These are phyloP conservation scores for Drosophila serrata DNA, from an alignment of 1,140 invertebrate genomes.

Conservation along the genomic window DNA sequence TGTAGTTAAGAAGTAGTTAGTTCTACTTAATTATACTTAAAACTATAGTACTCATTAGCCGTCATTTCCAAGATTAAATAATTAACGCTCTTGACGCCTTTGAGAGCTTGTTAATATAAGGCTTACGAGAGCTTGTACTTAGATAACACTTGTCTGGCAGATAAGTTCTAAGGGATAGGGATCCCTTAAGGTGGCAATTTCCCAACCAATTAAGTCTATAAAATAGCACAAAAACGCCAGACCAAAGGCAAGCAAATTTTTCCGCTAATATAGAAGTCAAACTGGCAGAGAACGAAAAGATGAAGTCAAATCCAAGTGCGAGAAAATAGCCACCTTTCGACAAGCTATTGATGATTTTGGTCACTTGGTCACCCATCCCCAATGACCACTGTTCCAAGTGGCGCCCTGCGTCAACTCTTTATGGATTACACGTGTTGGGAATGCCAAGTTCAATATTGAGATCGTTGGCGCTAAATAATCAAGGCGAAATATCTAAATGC, in stretches of 20 bases:
- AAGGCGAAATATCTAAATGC: conserved; percentile 39
- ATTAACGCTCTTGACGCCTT: conserved; percentile 7
- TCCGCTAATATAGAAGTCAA: conserved; percentile 31
- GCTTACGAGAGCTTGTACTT: not conserved
- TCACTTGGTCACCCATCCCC: not conserved
- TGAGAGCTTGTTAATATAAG: conserved; percentile 5
- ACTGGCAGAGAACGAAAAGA: conserved; percentile 5
- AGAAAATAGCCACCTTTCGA: conserved; percentile 26
- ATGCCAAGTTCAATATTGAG: conserved; percentile 48
- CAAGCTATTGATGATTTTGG: not conserved
- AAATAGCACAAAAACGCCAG: conserved; percentile 2
- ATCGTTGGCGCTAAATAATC: conserved; percentile 47
- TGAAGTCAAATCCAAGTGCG: conserved; percentile 6
- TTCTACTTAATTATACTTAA: not conserved
- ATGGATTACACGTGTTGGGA: conserved; percentile 73
- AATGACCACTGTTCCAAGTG: conserved; percentile 8
- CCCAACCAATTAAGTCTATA: conserved; percentile 15
- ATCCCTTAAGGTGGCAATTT: not conserved
- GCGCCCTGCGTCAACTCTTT: conserved; percentile 59
- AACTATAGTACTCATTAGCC: not conserved
- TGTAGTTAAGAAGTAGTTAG: too few relatives aligned
- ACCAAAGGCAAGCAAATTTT: conserved; percentile 25
- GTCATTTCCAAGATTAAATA: conserved; percentile 2
- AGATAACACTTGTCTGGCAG: conserved; percentile 10
- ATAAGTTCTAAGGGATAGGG: conserved; percentile 12